Percentiles rank a stretch among this genome's conserved stretches.
phyloP scores from a whole-genome alignment of 2,888 invertebrate species.

The Actias luna region DNA sequence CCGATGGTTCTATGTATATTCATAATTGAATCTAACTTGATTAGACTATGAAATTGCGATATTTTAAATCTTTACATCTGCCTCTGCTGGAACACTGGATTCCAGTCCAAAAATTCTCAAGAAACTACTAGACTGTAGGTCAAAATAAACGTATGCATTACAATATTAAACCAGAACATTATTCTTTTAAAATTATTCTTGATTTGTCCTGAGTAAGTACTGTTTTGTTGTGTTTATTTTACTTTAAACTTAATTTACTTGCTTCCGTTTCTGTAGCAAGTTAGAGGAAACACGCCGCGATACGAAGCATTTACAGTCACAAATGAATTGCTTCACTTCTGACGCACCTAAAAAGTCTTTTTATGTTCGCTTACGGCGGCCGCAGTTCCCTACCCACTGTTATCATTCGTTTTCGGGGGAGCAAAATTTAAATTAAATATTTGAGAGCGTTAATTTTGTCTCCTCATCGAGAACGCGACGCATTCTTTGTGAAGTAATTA shows the following conservation, averaged over 20 bases:
- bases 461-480: slow-evolving; percentile 80
- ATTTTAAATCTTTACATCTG: too few relatives aligned
- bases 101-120: not conserved
- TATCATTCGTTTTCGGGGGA: slow-evolving; percentile 76
- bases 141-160: not conserved
- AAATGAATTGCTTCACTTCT: slow-evolving; percentile 66
- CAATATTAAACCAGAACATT: slow-evolving; percentile 43
- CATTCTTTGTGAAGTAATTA: slow-evolving; percentile 82
- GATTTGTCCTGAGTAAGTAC: slow-evolving; percentile 53
- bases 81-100: too few relatives aligned
- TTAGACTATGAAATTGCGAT: too few relatives aligned
- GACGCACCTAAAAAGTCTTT: slow-evolving; percentile 48
- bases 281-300: slow-evolving; percentile 63
- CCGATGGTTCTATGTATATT: too few relatives aligned
- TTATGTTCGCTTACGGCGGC: slow-evolving; percentile 50
- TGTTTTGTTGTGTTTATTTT: slow-evolving; percentile 55
- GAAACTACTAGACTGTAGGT: not conserved
- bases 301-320: slow-evolving; percentile 61
- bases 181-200: slow-evolving; percentile 57
- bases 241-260: slow-evolving; percentile 61
- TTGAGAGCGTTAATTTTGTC: slow-evolving; percentile 82
- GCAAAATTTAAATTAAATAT: slow-evolving; percentile 81
- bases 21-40: too few relatives aligned
- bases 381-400: slow-evolving; percentile 62
- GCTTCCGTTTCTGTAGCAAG: slow-evolving; percentile 54